Base-by-base conservation (phyloP, 37 sponge, comb jelly and placozoan genomes). In the Dysidea cf. avara region DNA sequence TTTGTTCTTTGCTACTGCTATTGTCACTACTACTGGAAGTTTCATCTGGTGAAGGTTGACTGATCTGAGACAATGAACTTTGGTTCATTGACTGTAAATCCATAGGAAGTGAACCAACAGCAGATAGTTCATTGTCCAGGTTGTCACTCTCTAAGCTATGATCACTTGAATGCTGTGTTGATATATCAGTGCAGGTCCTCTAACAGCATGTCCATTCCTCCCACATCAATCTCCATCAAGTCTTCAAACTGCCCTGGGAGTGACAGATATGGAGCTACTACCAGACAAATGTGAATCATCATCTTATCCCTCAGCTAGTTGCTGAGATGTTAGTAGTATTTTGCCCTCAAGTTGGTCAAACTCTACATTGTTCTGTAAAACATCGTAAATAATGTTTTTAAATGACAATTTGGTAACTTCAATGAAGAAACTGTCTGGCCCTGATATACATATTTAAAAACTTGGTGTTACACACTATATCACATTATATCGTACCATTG, bases 401-500 rank as follows among this genome's bases (percentile, higher is more conserved):
- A 90, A 85, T 9, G 6, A n/a, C n/a, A n/a, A 18, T 40, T 76
- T 43, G 11, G 91, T 74, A 32, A 77, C 85, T 24, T 80, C 66
- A 29, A 87, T 85, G 64, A 75, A 84, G 7, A 54, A 59, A 28
- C 80, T 77, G 20, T 56, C 67, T 39, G 78, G 74, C 1, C 76
- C 76, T 75, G 36, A 14, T 21, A 49, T 29, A 16, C 21, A 1
- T 13, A 14, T 31, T 13, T 2, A 13, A 52, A 54, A 33, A 7
- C 25, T 71, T 32, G 31, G 1, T 11, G 20, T 56, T 39, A 35
- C 33, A 21, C 37, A 37, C 53, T 38, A 16, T n/a, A 2, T 16
- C 35, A 56, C 33, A 28, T 11, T 43, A n/a, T n/a, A n/a, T n/a
- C n/a, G n/a, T n/a, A 71, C 99, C 99, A 86, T 97, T 94, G 83